phyloP scores from a whole-genome alignment of 2,113 vertebrate genomes.

The Hyaena hyaena region DNA sequence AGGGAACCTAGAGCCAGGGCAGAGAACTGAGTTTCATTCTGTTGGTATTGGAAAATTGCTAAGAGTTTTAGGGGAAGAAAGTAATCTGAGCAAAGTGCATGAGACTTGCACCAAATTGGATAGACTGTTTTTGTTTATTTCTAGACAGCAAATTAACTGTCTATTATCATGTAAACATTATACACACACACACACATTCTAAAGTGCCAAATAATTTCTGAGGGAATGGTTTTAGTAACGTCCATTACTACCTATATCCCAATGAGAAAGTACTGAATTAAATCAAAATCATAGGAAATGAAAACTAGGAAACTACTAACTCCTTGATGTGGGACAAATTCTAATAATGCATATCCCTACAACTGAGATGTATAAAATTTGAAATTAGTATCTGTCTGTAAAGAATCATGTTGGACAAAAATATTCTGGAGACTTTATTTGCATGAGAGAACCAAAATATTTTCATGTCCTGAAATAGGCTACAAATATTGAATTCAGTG shows the following conservation, averaged over 20 bases:
- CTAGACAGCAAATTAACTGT: background rate
- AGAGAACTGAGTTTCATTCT: background rate
- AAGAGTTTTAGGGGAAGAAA: background rate
- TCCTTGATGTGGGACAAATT: background rate
- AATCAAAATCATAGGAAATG: background rate
- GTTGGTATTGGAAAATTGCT: background rate
- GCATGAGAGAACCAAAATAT: slow-evolving; percentile 70
- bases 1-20: background rate
- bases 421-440: slow-evolving; percentile 65
- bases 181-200: background rate
- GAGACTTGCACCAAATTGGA: background rate
- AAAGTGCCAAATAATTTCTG: slow-evolving; percentile 8
- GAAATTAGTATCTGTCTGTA: slow-evolving; percentile 39
- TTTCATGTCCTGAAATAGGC: slow-evolving; percentile 71
- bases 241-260: background rate
- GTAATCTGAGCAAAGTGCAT: background rate
- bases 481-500: slow-evolving; percentile 76
- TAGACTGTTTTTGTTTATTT: background rate
- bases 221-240: background rate
- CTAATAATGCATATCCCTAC: background rate
- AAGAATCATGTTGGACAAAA: slow-evolving; percentile 48
- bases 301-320: background rate
- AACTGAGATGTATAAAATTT: slow-evolving; percentile 3
- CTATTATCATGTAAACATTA: background rate
- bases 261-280: background rate